These are phyloP conservation scores for Lepisosteus oculatus DNA, from an alignment of 2,113 vertebrate genomes.

Conservation along the genomic window DNA sequence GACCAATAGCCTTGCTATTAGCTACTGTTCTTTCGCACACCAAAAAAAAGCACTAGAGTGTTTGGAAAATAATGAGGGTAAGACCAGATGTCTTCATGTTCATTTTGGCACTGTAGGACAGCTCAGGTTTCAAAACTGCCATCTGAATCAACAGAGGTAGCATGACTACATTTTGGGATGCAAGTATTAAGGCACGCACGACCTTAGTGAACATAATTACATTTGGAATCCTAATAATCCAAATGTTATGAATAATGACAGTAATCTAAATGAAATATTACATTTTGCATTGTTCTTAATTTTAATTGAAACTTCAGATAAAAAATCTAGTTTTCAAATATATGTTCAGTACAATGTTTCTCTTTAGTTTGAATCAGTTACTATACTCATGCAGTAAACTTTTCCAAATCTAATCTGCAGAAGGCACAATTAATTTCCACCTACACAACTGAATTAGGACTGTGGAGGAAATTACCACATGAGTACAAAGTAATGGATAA, in stretches of 20 bases:
- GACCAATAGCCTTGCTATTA: background rate
- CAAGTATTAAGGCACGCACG: background rate
- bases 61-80: background rate
- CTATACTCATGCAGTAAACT: background rate
- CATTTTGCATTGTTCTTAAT: too few species aligned
- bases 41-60: background rate
- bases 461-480: slow-evolving; percentile 7
- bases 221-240: background rate
- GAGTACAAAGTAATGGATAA: slow-evolving; percentile 13
- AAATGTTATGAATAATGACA: background rate
- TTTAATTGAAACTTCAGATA: too few species aligned
- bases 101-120: background rate
- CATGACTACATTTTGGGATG: background rate
- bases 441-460: slow-evolving; percentile 19
- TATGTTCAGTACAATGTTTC: too few species aligned
- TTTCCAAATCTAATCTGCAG: slow-evolving; percentile 17
- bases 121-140: background rate
- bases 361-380: too few species aligned
- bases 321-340: too few species aligned
- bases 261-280: background rate
- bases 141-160: background rate
- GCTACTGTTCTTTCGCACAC: background rate
- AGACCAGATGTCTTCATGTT: background rate
- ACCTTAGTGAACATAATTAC: background rate
- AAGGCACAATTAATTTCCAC: slow-evolving; percentile 32